phyloP scores from a whole-genome alignment of 1,140 invertebrate genomes.

The Drosophila santomea region DNA sequence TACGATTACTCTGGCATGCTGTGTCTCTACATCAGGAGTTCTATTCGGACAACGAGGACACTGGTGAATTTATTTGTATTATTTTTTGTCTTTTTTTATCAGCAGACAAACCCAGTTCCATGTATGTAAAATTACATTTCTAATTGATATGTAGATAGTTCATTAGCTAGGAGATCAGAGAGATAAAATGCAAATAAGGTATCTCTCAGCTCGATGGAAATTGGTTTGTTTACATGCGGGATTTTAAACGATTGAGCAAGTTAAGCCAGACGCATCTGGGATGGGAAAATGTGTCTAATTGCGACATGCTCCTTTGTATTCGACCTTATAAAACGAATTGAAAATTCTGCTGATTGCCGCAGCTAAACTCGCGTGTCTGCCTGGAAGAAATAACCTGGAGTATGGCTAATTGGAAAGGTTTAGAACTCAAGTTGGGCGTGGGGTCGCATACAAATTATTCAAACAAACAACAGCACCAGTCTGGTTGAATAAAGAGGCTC shows the following conservation, averaged over 20 bases:
- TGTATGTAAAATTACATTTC: not conserved
- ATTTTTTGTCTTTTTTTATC: no score
- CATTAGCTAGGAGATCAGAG: not conserved
- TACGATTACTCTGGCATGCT: conserved; percentile 33
- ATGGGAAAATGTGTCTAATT: conserved; percentile 12
- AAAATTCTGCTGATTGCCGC: conserved; percentile 22
- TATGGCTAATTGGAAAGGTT: conserved; percentile 16
- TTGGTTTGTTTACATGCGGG: conserved; percentile 34
- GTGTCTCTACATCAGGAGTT: conserved; percentile 53
- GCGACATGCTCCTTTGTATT: conserved; percentile 34
- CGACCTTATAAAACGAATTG: conserved; percentile 27
- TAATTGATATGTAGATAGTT: conserved; percentile 20
- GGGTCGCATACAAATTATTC: not conserved
- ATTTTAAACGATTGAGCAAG: conserved; percentile 4
- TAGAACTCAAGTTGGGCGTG: no score
- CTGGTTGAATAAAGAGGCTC: not conserved
- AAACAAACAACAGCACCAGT: not conserved
- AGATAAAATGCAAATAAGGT: not conserved
- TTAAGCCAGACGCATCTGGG: conserved; percentile 2
- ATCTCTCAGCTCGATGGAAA: conserved; percentile 11
- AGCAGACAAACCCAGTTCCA: not conserved
- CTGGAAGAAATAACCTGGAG: conserved; percentile 27
- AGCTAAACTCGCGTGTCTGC: conserved; percentile 25
- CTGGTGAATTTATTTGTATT: not conserved
- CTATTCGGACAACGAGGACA: conserved; percentile 19